phyloP scores from a whole-genome alignment of 2,797 vertebrate genomes.

The Pseudotriccus pelzelni region DNA sequence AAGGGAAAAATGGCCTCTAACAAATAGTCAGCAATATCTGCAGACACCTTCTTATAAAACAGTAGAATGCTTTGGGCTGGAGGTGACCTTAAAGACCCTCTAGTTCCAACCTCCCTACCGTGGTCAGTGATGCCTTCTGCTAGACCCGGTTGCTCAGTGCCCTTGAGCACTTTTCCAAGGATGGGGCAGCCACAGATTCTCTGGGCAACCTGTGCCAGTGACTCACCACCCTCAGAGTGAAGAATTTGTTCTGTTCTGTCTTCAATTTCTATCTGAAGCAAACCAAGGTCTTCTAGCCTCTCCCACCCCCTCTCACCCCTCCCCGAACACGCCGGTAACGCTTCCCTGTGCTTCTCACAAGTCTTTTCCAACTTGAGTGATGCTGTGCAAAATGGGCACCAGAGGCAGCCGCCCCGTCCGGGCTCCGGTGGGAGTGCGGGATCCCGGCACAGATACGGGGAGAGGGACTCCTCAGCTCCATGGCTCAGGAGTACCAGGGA shows the following conservation, averaged over 20 bases:
- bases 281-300: background rate
- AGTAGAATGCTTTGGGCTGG: background rate
- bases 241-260: too few species aligned
- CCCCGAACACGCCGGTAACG: too few species aligned
- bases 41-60: background rate
- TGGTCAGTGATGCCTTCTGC: background rate
- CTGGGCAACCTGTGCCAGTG: background rate
- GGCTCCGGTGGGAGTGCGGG: background rate
- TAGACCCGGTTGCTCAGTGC: background rate
- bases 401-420: background rate
- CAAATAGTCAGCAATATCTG: background rate
- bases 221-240: too few species aligned
- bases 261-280: background rate
- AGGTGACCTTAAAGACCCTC: background rate
- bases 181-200: background rate
- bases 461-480: background rate
- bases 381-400: background rate
- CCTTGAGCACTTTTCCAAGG: background rate
- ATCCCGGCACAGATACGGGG: too few species aligned
- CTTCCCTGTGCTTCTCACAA: rapidly evolving
- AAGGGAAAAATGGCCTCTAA: background rate
- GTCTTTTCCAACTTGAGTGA: rapidly evolving
- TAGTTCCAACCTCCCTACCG: background rate
- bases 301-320: too few species aligned
- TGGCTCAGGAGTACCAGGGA: background rate